A percentile compares a stretch with the other conserved stretches of the same genome.
Conservation (phyloP, 2,888 invertebrate genomes). For the Phrixothrix hirtus region DNA sequence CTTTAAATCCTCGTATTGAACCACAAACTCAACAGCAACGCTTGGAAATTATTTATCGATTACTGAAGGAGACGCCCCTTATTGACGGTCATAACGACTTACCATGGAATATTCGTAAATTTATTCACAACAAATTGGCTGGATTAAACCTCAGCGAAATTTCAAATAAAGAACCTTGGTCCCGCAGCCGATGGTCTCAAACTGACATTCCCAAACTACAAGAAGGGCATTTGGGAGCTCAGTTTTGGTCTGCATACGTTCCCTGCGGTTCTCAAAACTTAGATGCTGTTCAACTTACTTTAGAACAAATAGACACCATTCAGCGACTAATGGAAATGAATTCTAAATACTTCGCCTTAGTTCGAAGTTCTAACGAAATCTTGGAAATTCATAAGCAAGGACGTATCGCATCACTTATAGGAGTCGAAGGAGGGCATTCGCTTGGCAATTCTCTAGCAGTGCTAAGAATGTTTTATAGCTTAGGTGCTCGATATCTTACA, state of each 20-base stretch:
- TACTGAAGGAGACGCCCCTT: constrained; percentile 70
- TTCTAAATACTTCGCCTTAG: constrained; percentile 72
- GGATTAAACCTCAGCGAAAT: constrained; percentile 70
- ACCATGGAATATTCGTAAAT: constrained; percentile 88
- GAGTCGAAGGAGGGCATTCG: constrained; percentile 91
- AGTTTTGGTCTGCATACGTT: constrained; percentile 89
- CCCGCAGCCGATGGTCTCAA: constrained; percentile 86
- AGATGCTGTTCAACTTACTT: constrained; percentile 79
- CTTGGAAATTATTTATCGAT: constrained; percentile 60
- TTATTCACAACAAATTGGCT: constrained; percentile 79
- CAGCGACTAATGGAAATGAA: constrained; percentile 74
- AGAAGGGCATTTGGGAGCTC: constrained; percentile 84
- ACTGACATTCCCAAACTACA: constrained; percentile 86
- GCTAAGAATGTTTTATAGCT: constrained; percentile 83
- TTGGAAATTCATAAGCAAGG: constrained; percentile 74
- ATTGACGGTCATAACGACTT: constrained; percentile 85
- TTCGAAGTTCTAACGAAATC: constrained; percentile 71
- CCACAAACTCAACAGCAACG: constrained; percentile 60
- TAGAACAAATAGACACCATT: constrained; percentile 86
- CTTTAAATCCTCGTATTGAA: constrained; percentile 44
- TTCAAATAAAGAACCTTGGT: constrained; percentile 77
- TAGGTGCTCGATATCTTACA: constrained; percentile 87
- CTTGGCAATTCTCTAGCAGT: constrained; percentile 88
- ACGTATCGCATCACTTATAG: constrained; percentile 85
- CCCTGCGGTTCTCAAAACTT: constrained; percentile 82